phyloP scores from a whole-genome alignment of 2,888 invertebrate species.

The Agrochola lota region DNA sequence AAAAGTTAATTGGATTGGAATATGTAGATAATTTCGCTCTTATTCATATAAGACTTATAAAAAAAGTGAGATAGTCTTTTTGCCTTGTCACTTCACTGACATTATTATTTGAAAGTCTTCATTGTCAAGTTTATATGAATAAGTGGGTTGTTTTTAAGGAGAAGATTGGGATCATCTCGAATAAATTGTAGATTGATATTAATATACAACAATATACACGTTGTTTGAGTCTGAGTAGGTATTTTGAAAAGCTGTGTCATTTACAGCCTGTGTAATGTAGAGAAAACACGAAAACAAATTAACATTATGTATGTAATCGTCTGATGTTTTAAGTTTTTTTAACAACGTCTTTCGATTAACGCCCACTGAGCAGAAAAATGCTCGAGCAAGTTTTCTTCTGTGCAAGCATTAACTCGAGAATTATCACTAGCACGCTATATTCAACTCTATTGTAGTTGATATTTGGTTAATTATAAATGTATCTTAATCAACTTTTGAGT shows the following conservation, averaged over 20 bases:
- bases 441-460: not conserved
- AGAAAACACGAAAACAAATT: not conserved
- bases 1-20: not conserved
- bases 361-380: not conserved
- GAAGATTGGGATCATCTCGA: constrained; percentile 22
- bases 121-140: constrained; percentile 21
- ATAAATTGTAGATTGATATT: constrained; percentile 32
- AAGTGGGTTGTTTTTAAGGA: constrained; percentile 7
- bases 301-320: not conserved
- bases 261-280: constrained; percentile 1
- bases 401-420: not conserved
- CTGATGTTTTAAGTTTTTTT: constrained; percentile 6
- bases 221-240: constrained; percentile 18
- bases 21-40: not conserved
- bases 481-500: not conserved
- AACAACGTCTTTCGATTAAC: not conserved
- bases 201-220: constrained; percentile 21
- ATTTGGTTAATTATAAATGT: not conserved
- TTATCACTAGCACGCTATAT: not conserved
- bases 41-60: constrained; percentile 5
- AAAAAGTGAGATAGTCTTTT: not conserved
- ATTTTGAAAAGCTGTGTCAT: constrained; percentile 11
- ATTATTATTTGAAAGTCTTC: not conserved
- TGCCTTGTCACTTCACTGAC: not conserved
- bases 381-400: not conserved